Percentiles rank a stretch among this genome's conserved stretches.
Evolutionary conservation across 2,888 invertebrate genomes (phyloP).

Genomic region (Yponomeuta cagnagella): DNA sequence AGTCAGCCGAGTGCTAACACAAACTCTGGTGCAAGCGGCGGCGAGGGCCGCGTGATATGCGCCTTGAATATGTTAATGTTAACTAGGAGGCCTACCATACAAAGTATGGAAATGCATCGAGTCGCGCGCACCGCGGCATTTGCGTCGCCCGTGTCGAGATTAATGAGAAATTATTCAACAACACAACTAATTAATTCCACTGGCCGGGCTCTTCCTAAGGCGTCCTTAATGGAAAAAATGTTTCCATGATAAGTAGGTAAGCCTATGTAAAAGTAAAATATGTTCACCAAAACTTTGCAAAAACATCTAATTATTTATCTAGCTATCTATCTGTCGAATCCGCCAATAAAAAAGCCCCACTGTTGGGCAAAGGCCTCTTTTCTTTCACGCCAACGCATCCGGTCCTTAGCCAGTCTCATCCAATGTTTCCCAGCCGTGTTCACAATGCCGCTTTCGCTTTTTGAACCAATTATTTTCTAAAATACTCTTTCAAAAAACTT

Average conservation of each 20-base stretch:
- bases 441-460: too few relatives aligned
- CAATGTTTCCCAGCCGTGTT: too few relatives aligned
- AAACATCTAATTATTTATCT: too few relatives aligned
- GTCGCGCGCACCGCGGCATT: constrained; percentile 34
- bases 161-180: constrained; percentile 57
- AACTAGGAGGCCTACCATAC: constrained; percentile 35
- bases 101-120: constrained; percentile 49
- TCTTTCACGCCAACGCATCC: too few relatives aligned
- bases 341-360: too few relatives aligned
- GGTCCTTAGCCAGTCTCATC: too few relatives aligned
- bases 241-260: background rate
- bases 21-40: background rate
- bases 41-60: constrained; percentile 26
- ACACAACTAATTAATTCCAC: constrained; percentile 51
- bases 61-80: constrained; percentile 45
- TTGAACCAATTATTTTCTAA: too few relatives aligned
- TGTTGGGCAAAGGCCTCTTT: too few relatives aligned
- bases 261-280: too few relatives aligned
- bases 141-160: constrained; percentile 50
- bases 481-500: too few relatives aligned
- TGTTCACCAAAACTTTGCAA: too few relatives aligned
- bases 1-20: background rate
- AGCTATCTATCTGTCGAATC: too few relatives aligned
- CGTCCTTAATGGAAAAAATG: background rate
- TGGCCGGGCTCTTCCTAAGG: background rate